phyloP scores from a whole-genome alignment of 2,888 invertebrate species.

The Dasypolia templi region DNA sequence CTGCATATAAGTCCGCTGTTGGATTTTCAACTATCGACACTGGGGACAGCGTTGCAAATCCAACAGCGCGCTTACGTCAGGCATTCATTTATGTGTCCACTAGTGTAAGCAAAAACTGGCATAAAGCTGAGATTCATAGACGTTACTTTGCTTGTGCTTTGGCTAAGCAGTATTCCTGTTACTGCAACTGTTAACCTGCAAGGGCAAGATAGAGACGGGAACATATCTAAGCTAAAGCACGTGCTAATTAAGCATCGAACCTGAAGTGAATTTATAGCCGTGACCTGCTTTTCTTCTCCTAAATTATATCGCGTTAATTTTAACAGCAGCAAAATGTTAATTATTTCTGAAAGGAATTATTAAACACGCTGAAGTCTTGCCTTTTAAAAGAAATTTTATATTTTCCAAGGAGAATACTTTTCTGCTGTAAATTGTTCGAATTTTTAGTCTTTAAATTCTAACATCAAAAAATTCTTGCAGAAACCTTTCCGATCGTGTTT shows the following conservation, averaged over 20 bases:
- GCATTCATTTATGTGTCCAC: no score
- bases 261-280: background rate
- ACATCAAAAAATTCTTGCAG: conserved; percentile 83
- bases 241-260: background rate
- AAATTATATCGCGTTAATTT: conserved; percentile 6
- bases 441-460: background rate
- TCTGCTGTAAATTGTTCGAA: background rate
- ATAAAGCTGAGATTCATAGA: background rate
- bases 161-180: background rate
- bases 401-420: background rate
- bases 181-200: background rate
- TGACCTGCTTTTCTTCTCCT: background rate
- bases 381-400: conserved; percentile 17
- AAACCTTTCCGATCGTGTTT: conserved; percentile 93
- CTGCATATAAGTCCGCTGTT: background rate
- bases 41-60: background rate
- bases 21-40: background rate
- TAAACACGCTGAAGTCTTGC: background rate
- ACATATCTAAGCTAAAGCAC: background rate
- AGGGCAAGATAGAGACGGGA: background rate
- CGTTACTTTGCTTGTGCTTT: background rate
- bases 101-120: background rate
- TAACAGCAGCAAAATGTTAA: background rate
- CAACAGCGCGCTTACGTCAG: background rate
- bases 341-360: background rate